Evolutionary conservation across 1,140 invertebrate species (phyloP).

Genomic region (Marisa cornuarietis): DNA sequence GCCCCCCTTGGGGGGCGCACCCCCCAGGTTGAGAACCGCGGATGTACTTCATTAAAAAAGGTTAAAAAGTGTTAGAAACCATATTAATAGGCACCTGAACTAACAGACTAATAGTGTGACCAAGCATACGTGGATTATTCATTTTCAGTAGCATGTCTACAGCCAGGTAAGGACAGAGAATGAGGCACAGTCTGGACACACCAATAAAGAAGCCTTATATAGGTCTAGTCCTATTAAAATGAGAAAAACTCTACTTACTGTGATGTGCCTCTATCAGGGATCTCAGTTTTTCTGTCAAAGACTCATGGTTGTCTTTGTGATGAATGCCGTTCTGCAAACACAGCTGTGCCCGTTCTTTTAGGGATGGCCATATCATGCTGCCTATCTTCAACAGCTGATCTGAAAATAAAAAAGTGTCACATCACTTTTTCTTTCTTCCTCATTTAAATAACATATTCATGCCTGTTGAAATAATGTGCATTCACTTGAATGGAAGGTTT

Average conservation of each 20-base stretch:
- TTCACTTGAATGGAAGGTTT: no score
- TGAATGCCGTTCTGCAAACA: conserved; percentile 74
- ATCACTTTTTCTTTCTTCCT: no score
- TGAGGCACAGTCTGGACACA: no score
- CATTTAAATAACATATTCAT: no score
- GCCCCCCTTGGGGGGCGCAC: no score
- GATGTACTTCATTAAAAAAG: no score
- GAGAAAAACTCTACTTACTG: conserved; percentile 44
- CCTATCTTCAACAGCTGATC: conserved; percentile 56
- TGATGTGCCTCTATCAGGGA: conserved; percentile 43
- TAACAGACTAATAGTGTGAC: no score
- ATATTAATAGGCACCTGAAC: background rate
- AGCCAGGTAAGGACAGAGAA: background rate
- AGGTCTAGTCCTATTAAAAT: no score
- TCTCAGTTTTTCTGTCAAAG: conserved; percentile 42
- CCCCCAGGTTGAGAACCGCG: no score
- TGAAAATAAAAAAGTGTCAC: conserved; percentile 17
- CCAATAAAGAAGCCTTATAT: no score
- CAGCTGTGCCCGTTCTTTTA: conserved; percentile 76
- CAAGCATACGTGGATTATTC: background rate
- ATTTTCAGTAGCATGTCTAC: background rate
- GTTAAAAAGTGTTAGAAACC: background rate
- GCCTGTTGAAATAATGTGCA: no score
- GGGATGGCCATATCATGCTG: conserved; percentile 68
- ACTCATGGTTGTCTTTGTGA: conserved; percentile 17